A percentile compares a stretch with the other conserved stretches of the same genome.
Evolutionary conservation across 2,797 vertebrate genomes (phyloP).

Genomic region (Lophius americanus): DNA sequence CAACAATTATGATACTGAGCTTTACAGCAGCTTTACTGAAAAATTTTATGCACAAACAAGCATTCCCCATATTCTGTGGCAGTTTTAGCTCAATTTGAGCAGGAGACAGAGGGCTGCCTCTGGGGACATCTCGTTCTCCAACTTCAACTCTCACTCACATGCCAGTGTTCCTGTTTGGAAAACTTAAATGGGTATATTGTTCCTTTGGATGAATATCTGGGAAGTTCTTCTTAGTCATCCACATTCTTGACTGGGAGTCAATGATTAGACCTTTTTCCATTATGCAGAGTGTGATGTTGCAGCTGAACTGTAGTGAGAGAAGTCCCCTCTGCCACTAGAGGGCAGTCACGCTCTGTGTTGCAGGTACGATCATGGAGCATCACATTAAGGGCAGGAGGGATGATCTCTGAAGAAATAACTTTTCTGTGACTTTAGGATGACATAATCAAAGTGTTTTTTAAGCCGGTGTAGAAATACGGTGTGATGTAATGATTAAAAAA

Average conservation of each 20-base stretch:
- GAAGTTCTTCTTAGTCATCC: conserved; percentile 45
- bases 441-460: not conserved
- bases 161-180: conserved; percentile 49
- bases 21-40: not conserved
- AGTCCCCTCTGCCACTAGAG: conserved; percentile 56
- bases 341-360: conserved; percentile 53
- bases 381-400: not conserved
- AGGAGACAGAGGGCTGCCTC: too few relatives aligned
- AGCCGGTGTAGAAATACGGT: too few relatives aligned
- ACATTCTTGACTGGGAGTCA: conserved; percentile 40
- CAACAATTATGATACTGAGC: not conserved
- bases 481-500: too few relatives aligned
- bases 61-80: not conserved
- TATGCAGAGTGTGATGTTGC: not conserved
- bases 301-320: conserved; percentile 10
- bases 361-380: not conserved
- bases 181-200: conserved; percentile 8
- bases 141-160: conserved; percentile 23
- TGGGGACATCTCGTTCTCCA: not conserved
- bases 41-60: conserved; percentile 6
- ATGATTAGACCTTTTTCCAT: conserved; percentile 44
- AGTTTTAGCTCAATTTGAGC: not conserved
- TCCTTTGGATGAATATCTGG: conserved; percentile 43
- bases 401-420: not conserved
- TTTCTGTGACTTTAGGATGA: not conserved